Evolutionary conservation across 2,888 invertebrate species (phyloP).

Genomic region (Eurytoma adleriae): DNA sequence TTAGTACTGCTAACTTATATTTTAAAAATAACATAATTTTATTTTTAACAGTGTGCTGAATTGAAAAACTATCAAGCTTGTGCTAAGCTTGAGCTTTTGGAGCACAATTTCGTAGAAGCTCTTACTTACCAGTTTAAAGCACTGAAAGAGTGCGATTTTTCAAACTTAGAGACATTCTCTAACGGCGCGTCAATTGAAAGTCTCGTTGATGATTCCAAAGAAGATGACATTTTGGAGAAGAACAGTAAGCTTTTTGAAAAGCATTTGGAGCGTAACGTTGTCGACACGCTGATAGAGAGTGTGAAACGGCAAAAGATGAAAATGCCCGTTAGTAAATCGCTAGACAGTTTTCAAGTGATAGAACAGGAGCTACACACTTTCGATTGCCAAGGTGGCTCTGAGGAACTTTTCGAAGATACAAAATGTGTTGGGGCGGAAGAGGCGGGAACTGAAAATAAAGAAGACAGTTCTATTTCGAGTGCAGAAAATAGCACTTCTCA

Average conservation of each 20-base stretch:
- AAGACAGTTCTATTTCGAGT: constrained; percentile 47
- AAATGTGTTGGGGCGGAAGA: constrained; percentile 66
- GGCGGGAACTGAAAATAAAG: constrained; percentile 59
- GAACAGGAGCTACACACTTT: constrained; percentile 75
- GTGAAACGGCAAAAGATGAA: constrained; percentile 68
- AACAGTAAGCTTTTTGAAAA: constrained; percentile 66
- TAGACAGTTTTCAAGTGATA: constrained; percentile 70
- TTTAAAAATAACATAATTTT: constrained; percentile 30
- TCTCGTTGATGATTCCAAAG: background rate
- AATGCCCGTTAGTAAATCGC: constrained; percentile 72
- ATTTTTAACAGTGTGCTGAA: constrained; percentile 71
- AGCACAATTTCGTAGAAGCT: constrained; percentile 74
- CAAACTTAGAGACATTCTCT: constrained; percentile 34
- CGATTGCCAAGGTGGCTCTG: constrained; percentile 75
- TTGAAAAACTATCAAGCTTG: constrained; percentile 76
- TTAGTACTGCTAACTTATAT: constrained; percentile 24
- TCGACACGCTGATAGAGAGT: constrained; percentile 70
- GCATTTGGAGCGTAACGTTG: constrained; percentile 72
- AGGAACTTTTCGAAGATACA: constrained; percentile 70
- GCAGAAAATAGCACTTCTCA: constrained; percentile 38
- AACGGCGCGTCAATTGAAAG: constrained; percentile 16
- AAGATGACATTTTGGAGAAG: constrained; percentile 23
- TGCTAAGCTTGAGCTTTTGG: constrained; percentile 75
- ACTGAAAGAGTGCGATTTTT: constrained; percentile 61
- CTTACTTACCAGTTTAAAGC: constrained; percentile 75